Base-by-base conservation (phyloP, 2,113 vertebrate genomes). In the Actinemys pallida region DNA sequence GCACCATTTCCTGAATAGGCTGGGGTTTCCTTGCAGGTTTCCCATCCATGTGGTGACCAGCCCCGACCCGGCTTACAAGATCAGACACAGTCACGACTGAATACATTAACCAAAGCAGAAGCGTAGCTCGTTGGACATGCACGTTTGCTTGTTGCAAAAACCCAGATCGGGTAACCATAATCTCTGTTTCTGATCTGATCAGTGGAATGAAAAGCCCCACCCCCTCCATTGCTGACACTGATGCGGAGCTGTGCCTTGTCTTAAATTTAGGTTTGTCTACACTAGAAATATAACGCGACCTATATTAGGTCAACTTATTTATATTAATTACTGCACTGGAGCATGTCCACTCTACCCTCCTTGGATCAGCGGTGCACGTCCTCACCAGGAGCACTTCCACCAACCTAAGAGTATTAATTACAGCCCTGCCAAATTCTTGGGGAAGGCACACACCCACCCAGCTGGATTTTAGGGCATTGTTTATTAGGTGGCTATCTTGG, bases 1-100 rank as follows among this genome's bases (percentile, higher is more conserved):
- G 1, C 0, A 1, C 2, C 0, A 0, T 3, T 22, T 57, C 31
- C 82, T 75, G 39, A 20, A 35, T 5, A 39, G 65, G 49, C 0
- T 1, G 20, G 19, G 90, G 4, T 4, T 42, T 87, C 78, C 52
- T 12, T 0, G 0, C 47, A 8, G 6, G 1, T 27, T 1, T 1
- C 7, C n/a, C 24, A 79, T 49, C 45, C 6, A 10, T 0, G 0
- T 14, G 54, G 42, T 42, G 24, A 47, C 11, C 69, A 81, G 79
- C 47, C 47, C 13, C 14, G 13, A 31, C 79, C 29, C 17, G 17
- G 31, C 47, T 52, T 31, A 42, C 14, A 22, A 31, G 13, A 47
- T 49, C 76, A 47, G 16, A 27, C 12, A 14, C 76, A 31, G 76
- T 49, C 25, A 29, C 4, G 75, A 45, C 76, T 10, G 42, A 13